Evolutionary conservation across 2,888 invertebrate species (phyloP).

Genomic region (Taphrorychus bicolor): DNA sequence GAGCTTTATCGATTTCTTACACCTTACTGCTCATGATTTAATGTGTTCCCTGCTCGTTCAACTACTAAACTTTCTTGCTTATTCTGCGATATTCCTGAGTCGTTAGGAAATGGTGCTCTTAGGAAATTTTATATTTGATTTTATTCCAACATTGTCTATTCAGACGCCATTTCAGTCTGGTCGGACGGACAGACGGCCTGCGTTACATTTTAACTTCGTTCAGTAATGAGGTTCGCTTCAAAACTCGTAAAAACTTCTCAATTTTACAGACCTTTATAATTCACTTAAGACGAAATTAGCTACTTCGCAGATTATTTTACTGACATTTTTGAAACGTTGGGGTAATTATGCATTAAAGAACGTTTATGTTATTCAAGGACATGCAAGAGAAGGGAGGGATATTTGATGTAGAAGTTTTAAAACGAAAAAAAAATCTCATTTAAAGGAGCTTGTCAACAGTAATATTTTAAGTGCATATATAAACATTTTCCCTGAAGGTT

Average conservation of each 20-base stretch:
- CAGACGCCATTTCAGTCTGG: background rate
- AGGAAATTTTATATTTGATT: background rate
- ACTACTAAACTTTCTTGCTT: background rate
- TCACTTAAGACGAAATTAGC: background rate
- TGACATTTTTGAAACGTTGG: background rate
- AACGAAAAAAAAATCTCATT: no score
- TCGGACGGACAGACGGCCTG: background rate
- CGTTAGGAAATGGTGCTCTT: background rate
- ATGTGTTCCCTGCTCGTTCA: background rate
- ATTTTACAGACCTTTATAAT: background rate
- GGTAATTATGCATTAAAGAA: background rate
- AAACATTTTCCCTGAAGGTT: no score
- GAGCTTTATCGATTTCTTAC: constrained; percentile 4
- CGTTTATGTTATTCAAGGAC: no score
- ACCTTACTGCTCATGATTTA: constrained; percentile 6
- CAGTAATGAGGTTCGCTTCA: background rate
- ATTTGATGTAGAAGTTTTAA: no score
- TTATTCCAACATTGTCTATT: background rate
- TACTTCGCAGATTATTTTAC: background rate
- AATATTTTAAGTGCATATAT: no score
- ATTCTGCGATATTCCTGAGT: background rate
- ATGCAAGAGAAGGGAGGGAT: no score
- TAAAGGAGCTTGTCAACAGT: no score
- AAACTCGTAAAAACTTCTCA: background rate
- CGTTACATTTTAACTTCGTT: background rate